These are phyloP conservation scores for Andrena minutula DNA, from an alignment of 2,888 invertebrate species.

Conservation along the genomic window DNA sequence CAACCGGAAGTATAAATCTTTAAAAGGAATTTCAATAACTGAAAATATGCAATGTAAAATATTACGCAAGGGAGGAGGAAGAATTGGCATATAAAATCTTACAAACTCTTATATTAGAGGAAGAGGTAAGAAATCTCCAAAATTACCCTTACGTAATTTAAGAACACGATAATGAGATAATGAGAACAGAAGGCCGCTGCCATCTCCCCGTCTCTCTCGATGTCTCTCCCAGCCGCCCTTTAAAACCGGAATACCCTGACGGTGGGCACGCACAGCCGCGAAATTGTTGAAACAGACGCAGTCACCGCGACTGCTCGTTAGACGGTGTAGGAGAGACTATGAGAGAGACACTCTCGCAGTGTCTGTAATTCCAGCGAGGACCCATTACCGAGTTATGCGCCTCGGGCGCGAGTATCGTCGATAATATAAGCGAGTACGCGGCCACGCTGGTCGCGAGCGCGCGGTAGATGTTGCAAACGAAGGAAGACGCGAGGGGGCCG, in stretches of 20 bases:
- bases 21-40: too few relatives aligned
- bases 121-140: too few relatives aligned
- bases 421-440: slow-evolving; percentile 26
- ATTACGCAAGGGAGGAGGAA: too few relatives aligned
- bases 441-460: too few relatives aligned
- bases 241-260: slow-evolving; percentile 7
- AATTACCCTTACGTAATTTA: too few relatives aligned
- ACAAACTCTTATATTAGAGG: too few relatives aligned
- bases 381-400: slow-evolving; percentile 54
- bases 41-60: too few relatives aligned
- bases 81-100: too few relatives aligned
- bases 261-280: slow-evolving; percentile 23
- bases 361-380: slow-evolving; percentile 68
- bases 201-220: slow-evolving; percentile 20
- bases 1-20: too few relatives aligned
- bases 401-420: slow-evolving; percentile 42
- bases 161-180: slow-evolving; percentile 26
- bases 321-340: slow-evolving; percentile 53
- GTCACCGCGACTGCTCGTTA: slow-evolving; percentile 72
- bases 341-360: slow-evolving; percentile 10
- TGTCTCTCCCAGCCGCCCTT: not conserved
- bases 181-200: slow-evolving; percentile 53
- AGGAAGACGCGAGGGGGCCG: too few relatives aligned
- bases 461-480: too few relatives aligned
- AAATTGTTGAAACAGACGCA: slow-evolving; percentile 70